A percentile compares a stretch with the other conserved stretches of the same genome.
Conservation (phyloP, 2,113 vertebrate genomes). For the Arenaria interpres region DNA sequence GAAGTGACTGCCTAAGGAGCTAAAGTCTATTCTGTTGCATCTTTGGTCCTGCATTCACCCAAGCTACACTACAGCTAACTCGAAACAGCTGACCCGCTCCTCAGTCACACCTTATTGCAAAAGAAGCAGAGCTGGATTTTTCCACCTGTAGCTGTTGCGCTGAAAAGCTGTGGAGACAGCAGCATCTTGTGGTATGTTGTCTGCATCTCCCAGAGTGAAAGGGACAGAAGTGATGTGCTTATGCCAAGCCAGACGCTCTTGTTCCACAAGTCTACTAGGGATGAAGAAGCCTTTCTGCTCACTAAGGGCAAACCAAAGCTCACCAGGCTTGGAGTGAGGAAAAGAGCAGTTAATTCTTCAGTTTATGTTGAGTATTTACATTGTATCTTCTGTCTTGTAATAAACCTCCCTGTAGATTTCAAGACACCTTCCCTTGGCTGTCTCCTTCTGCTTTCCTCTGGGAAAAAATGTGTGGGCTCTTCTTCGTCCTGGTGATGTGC, state of each 20-base stretch:
- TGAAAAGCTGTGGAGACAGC: not conserved
- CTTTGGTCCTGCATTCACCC: not conserved
- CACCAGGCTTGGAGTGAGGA: not conserved
- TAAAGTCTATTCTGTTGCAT: not conserved
- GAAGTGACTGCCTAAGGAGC: not conserved
- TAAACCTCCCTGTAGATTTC: slow-evolving; percentile 26
- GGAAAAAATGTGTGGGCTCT: not conserved
- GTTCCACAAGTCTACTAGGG: not conserved
- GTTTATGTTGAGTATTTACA: not conserved
- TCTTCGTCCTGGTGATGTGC: slow-evolving; percentile 14
- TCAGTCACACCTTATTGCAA: not conserved
- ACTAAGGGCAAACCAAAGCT: not conserved
- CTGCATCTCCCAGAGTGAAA: not conserved
- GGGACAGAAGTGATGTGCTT: not conserved
- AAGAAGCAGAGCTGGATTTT: not conserved
- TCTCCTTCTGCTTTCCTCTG: not conserved
- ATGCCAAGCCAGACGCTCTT: not conserved
- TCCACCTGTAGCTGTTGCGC: fast-evolving
- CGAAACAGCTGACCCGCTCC: fast-evolving
- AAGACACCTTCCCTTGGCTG: not conserved
- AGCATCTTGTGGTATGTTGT: slow-evolving; percentile 31
- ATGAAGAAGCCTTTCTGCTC: not conserved
- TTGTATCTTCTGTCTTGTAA: not conserved
- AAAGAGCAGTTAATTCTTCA: not conserved
- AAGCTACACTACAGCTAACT: not conserved